Evolutionary conservation across 2,888 invertebrate species (phyloP).

Genomic region (Cerastis leucographa): DNA sequence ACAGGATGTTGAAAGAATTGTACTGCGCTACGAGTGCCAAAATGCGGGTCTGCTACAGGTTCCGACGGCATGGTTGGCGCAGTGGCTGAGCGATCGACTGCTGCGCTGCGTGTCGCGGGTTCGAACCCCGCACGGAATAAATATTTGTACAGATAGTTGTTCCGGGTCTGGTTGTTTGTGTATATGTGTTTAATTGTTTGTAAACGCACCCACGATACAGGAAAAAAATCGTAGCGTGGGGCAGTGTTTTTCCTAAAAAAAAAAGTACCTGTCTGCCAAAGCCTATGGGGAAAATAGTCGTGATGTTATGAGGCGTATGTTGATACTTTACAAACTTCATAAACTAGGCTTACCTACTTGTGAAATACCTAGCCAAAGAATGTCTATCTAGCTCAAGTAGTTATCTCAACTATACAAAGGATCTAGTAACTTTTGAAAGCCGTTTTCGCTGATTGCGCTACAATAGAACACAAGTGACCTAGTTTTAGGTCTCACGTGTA

Average conservation of each 20-base stretch:
- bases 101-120: too few species aligned
- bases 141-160: too few species aligned
- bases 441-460: conserved; percentile 26
- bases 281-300: neutral
- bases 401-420: conserved; percentile 18
- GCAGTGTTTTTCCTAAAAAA: too few species aligned
- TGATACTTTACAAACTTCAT: neutral
- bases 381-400: neutral
- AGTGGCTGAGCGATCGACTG: too few species aligned
- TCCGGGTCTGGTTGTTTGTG: too few species aligned
- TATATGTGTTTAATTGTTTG: too few species aligned
- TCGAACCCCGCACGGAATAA: too few species aligned
- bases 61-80: too few species aligned
- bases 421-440: conserved; percentile 25
- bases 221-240: too few species aligned
- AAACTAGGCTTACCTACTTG: neutral
- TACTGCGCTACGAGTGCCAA: neutral
- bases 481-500: conserved; percentile 7
- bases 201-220: too few species aligned
- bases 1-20: neutral
- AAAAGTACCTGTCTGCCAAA: neutral
- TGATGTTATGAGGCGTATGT: neutral
- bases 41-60: neutral
- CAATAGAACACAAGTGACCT: conserved; percentile 36
- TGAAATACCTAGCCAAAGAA: neutral